A percentile compares a stretch with the other conserved stretches of the same genome.
Conservation (phyloP, 2,797 vertebrate genomes). For the Catharus ustulatus region DNA sequence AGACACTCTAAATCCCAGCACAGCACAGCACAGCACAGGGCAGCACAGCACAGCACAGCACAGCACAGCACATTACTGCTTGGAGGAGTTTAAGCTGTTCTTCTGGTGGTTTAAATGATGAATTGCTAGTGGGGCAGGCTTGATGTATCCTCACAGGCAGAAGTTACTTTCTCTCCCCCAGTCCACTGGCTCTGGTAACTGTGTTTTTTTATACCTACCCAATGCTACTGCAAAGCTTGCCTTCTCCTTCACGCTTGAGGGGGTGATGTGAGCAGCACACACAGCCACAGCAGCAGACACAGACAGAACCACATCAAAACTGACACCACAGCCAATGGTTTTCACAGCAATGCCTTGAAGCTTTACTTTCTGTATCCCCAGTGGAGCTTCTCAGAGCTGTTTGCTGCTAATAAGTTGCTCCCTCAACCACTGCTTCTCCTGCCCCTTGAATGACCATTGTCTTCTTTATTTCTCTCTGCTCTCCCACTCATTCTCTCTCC, state of each 20-base stretch:
- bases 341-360: not conserved
- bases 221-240: not conserved
- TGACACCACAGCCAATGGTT: not conserved
- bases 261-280: not conserved
- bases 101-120: not conserved
- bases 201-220: not conserved
- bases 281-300: not conserved
- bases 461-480: not conserved
- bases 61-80: not conserved
- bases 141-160: not conserved
- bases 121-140: not conserved
- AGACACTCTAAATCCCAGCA: not conserved
- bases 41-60: not conserved
- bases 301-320: not conserved
- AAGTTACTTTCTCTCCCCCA: not conserved
- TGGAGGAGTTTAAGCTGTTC: not conserved
- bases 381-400: not conserved
- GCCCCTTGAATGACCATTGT: not conserved
- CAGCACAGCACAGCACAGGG: not conserved
- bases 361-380: not conserved
- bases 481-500: not conserved
- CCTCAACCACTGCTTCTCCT: fast-evolving
- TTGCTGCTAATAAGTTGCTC: not conserved
- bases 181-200: not conserved
- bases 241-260: not conserved